Evolutionary conservation across 2,888 invertebrate species (phyloP).

Genomic region (Dexiosoma caninum): DNA sequence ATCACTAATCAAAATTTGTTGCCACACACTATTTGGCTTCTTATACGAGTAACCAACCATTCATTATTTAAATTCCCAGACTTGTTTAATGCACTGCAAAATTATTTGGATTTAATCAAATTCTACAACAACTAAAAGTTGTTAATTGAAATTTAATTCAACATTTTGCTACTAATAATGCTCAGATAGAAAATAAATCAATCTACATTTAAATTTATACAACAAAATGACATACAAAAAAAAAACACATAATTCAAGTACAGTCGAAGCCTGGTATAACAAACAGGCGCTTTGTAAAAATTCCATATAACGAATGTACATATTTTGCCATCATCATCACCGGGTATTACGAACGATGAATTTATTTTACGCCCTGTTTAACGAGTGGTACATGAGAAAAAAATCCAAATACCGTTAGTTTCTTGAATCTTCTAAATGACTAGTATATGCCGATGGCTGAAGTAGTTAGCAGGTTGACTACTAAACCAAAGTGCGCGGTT

Average conservation of each 20-base stretch:
- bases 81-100: background rate
- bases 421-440: too few species aligned
- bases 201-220: conserved; percentile 32
- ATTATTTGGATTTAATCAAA: background rate
- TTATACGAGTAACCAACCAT: background rate
- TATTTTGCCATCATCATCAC: too few species aligned
- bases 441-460: too few species aligned
- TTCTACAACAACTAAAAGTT: conserved; percentile 11
- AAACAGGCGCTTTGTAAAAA: too few species aligned
- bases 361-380: too few species aligned
- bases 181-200: conserved; percentile 50
- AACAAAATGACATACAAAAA: background rate
- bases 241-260: background rate
- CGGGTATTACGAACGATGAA: too few species aligned
- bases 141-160: conserved; percentile 55
- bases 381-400: too few species aligned
- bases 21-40: background rate
- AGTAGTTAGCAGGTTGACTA: too few species aligned
- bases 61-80: conserved; percentile 27
- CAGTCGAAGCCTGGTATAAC: too few species aligned
- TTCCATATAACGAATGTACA: too few species aligned
- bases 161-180: conserved; percentile 48
- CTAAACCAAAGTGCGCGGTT: too few species aligned
- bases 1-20: conserved; percentile 13
- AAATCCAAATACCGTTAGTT: too few species aligned